Evolutionary conservation across 2,888 invertebrate species (phyloP).

Genomic region (Acrobasis repandana): DNA sequence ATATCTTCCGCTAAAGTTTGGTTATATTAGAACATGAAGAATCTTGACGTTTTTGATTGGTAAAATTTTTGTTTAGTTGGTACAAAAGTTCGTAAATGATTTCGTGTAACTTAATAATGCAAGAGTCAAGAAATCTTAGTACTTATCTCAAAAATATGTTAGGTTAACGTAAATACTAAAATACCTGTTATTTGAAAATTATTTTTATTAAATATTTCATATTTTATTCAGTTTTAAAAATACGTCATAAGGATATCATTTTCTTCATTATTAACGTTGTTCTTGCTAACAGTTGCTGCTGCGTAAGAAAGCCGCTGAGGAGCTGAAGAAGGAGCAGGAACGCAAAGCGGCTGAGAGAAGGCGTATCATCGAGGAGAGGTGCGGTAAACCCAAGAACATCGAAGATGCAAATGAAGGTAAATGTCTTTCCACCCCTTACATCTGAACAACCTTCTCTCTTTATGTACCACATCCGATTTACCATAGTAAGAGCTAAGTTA

Average conservation of each 20-base stretch:
- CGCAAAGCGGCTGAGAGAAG: slow-evolving; percentile 99
- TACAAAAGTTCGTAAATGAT: too few species aligned
- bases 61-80: too few species aligned
- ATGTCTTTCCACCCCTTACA: slow-evolving; percentile 24
- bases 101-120: too few species aligned
- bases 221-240: not conserved
- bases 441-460: slow-evolving; percentile 17
- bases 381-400: slow-evolving; percentile 94
- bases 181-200: too few species aligned
- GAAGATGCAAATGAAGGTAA: slow-evolving; percentile 97
- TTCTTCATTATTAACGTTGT: not conserved
- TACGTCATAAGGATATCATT: not conserved
- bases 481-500: slow-evolving; percentile 19
- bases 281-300: slow-evolving; percentile 90
- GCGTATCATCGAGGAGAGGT: slow-evolving; percentile 97
- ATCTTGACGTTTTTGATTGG: too few species aligned
- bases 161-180: too few species aligned
- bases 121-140: too few species aligned
- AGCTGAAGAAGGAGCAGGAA: slow-evolving; percentile 99
- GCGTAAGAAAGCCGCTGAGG: slow-evolving; percentile 99
- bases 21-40: too few species aligned
- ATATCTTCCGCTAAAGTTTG: too few species aligned
- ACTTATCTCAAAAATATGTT: too few species aligned
- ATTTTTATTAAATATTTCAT: too few species aligned
- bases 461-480: slow-evolving; percentile 12